Evolutionary conservation across 2,113 vertebrate genomes (phyloP).

Genomic region (Cyrtonyx montezumae): DNA sequence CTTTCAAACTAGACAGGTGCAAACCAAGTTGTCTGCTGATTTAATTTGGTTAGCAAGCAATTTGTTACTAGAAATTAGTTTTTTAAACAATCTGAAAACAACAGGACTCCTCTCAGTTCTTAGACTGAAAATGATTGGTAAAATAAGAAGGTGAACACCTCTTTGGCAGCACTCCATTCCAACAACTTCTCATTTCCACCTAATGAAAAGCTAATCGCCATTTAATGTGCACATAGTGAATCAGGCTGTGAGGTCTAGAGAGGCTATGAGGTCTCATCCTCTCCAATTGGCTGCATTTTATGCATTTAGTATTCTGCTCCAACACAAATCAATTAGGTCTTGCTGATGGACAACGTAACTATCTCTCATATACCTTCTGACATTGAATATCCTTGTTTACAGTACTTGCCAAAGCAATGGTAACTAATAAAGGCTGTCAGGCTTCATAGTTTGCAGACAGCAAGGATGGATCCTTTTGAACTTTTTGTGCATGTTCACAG

Average conservation of each 20-base stretch:
- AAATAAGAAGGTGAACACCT: background rate
- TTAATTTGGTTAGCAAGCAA: background rate
- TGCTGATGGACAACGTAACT: accelerated
- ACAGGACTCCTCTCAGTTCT: background rate
- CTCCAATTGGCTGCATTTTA: background rate
- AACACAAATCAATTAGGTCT: background rate
- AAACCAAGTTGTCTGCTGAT: background rate
- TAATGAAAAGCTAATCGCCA: background rate
- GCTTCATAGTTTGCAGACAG: background rate
- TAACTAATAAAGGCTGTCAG: background rate
- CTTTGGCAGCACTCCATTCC: background rate
- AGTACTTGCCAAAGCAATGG: background rate
- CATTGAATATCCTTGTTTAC: constrained; percentile 18
- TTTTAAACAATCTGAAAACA: background rate
- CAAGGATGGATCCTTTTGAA: constrained; percentile 9
- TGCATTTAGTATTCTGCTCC: background rate
- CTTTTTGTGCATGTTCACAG: constrained; percentile 23
- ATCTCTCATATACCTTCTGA: background rate
- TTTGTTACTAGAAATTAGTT: background rate
- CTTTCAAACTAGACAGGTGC: background rate
- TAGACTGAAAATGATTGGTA: background rate
- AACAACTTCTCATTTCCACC: background rate
- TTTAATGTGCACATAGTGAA: background rate
- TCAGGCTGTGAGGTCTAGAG: background rate
- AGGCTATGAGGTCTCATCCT: background rate